phyloP scores from a whole-genome alignment of 2,113 vertebrate species.

The Halcyon senegalensis region DNA sequence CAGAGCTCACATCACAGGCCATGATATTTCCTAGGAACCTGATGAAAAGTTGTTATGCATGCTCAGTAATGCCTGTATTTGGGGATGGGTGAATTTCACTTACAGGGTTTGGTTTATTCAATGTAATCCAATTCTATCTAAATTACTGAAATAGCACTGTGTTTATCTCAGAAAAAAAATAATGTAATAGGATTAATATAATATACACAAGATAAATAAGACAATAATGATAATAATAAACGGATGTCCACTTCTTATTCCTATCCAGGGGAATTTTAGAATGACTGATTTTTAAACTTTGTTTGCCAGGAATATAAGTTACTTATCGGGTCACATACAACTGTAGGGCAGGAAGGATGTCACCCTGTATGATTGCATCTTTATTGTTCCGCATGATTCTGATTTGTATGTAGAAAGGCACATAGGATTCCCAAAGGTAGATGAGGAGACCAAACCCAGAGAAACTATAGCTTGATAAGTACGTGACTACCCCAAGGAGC shows the following conservation, averaged over 20 bases:
- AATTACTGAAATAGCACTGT: not conserved
- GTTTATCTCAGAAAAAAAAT: not conserved
- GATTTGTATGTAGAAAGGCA: not conserved
- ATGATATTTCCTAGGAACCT: not conserved
- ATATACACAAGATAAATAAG: not conserved
- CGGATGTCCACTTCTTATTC: not conserved
- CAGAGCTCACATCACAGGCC: not conserved
- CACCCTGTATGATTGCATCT: not conserved
- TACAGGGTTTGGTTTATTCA: not conserved
- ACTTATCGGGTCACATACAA: accelerated
- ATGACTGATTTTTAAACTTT: not conserved
- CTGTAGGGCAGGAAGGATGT: not conserved
- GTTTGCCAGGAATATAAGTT: not conserved
- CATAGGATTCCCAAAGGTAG: not conserved
- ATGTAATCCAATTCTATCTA: not conserved
- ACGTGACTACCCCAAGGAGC: not conserved
- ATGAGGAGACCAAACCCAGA: not conserved
- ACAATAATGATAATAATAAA: not conserved
- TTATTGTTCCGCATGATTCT: not conserved
- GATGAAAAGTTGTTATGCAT: not conserved
- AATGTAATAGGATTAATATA: not conserved
- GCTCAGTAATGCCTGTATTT: not conserved
- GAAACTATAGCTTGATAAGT: not conserved
- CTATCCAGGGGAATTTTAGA: not conserved
- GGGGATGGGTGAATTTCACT: not conserved